phyloP scores from a whole-genome alignment of 1,140 invertebrate genomes.

The Cyrtorhinus lividipennis region DNA sequence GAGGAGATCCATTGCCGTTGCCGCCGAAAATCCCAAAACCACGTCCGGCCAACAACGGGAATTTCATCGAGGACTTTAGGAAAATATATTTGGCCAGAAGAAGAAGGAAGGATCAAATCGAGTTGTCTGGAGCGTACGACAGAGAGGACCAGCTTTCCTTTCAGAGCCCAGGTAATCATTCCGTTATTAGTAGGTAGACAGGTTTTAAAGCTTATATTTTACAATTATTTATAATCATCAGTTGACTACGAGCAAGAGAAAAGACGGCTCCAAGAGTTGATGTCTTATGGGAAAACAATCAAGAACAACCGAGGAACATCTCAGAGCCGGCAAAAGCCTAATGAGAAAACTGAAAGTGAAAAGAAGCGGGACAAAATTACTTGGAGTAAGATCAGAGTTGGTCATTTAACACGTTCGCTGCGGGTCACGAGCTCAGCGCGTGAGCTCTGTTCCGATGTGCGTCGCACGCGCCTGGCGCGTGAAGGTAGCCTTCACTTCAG shows the following conservation, averaged over 20 bases:
- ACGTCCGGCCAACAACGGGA: no score
- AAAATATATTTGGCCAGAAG: constrained; percentile 25
- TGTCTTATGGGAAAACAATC: constrained; percentile 32
- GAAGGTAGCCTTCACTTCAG: no score
- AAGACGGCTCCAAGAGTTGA: constrained; percentile 32
- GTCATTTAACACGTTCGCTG: no score
- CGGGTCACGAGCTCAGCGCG: no score
- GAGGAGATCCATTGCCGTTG: constrained; percentile 31
- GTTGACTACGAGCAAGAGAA: constrained; percentile 33
- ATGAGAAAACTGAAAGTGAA: background rate
- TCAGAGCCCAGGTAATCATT: background rate
- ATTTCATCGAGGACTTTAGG: constrained; percentile 1
- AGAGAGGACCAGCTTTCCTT: constrained; percentile 29
- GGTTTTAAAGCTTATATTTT: no score
- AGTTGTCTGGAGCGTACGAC: constrained; percentile 31
- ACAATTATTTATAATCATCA: no score
- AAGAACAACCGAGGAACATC: background rate
- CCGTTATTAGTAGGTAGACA: no score
- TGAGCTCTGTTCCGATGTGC: no score
- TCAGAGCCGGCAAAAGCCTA: background rate
- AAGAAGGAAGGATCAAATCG: constrained; percentile 26
- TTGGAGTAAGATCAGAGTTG: background rate
- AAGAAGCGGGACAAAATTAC: background rate
- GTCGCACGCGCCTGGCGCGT: no score
- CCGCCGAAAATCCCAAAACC: constrained; percentile 4